phyloP scores from a whole-genome alignment of 2,797 vertebrate species.

The Galagoides demidoff region DNA sequence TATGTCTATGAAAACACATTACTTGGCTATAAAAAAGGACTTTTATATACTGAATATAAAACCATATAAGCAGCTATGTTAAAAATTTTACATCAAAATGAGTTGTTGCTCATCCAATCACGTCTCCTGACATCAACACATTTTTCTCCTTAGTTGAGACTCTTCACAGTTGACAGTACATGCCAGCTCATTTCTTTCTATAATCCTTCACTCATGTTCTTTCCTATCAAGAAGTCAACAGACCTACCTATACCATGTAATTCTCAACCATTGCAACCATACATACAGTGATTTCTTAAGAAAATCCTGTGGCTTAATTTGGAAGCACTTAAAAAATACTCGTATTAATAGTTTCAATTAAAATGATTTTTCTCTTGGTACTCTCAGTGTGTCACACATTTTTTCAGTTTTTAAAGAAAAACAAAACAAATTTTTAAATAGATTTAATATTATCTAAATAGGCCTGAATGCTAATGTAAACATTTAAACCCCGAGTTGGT shows the following conservation, averaged over 20 bases:
- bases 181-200: neutral
- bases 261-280: neutral
- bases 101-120: neutral
- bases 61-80: neutral
- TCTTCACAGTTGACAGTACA: neutral
- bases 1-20: constrained; percentile 6
- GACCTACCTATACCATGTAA: constrained; percentile 36
- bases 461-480: constrained; percentile 73
- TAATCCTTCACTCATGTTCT: constrained; percentile 48
- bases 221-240: constrained; percentile 52
- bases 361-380: constrained; percentile 70
- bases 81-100: neutral
- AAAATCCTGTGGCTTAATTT: constrained; percentile 70
- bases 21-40: neutral
- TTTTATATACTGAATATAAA: constrained; percentile 36
- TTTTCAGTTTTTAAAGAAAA: constrained; percentile 77
- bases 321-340: constrained; percentile 52
- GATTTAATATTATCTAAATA: constrained; percentile 78
- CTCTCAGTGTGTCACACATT: constrained; percentile 65
- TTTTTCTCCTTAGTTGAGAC: neutral
- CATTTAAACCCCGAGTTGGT: constrained; percentile 63
- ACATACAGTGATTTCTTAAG: constrained; percentile 62
- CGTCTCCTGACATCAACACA: neutral
- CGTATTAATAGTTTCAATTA: constrained; percentile 64
- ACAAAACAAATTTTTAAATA: constrained; percentile 76